Base-by-base conservation (phyloP, 2,113 vertebrate species). In the Rhegmatorhina hoffmannsi region DNA sequence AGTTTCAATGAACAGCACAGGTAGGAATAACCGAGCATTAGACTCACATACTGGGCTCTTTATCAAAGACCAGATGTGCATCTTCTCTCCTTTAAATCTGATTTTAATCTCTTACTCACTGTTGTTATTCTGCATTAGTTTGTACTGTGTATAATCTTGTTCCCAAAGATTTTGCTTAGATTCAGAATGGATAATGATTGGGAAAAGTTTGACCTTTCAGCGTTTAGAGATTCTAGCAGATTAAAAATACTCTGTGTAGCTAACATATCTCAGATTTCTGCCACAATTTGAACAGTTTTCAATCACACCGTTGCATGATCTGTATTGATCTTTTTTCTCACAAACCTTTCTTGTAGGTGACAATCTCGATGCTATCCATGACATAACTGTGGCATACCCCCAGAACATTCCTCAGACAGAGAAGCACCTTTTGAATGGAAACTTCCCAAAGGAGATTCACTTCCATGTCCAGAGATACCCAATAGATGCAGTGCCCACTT, bases 401-500 rank as follows among this genome's bases (percentile, higher is more conserved):
- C 98, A 99, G 92, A 99, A 99, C 97, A 98, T 99, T 96, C 99
- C 99, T 59, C 99, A 99, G 93, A 99, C 99, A 1, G 99, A 99
- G 97, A 98, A 98, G 80, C 98, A 99, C 95, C 98, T 99, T 43
- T 88, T 99, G 64, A 94, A 96, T 4, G 99, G 99, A 6, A 97
- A 98, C 78, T 99, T 99, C 88, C 99, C 99, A 4, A 98, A 97
- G 7, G 99, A 99, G 97, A 99, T 99, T 94, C 99, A 99, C 97
- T 99, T 99, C 96, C 99, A 99, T 0, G 97, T 99, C 83, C 98
- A 66, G 56, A 98, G 99, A 28, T 98, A 99, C 56, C 97, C 99
- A 0, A 96, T 98, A 28, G 92, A 97, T 16, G 82, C 96, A 2
- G 98, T 99, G 53, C 99, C 99, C 24, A 4, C 78, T 6, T 97